A percentile compares a stretch with the other conserved stretches of the same genome.
These are phyloP conservation scores for Catocala nupta DNA, from an alignment of 2,888 invertebrate species.

Conservation along the genomic window DNA sequence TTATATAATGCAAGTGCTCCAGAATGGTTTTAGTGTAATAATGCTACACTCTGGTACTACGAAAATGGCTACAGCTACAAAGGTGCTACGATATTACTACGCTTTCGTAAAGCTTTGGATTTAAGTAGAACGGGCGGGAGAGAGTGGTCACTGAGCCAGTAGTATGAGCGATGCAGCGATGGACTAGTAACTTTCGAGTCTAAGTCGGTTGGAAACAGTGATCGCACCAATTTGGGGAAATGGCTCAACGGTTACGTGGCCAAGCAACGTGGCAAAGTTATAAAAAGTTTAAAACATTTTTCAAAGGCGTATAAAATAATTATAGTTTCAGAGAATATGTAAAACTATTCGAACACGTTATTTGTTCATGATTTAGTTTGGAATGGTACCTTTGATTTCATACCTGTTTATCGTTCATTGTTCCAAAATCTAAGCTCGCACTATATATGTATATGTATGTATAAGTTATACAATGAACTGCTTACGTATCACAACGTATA, in stretches of 20 bases:
- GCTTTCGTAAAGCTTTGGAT: constrained; percentile 33
- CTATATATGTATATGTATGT: constrained; percentile 1
- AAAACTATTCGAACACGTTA: too few relatives aligned
- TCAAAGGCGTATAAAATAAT: too few relatives aligned
- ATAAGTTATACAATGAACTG: constrained; percentile 22
- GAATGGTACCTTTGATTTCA: constrained; percentile 11
- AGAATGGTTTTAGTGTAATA: constrained; percentile 4
- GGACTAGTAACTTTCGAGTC: constrained; percentile 33
- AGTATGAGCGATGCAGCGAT: constrained; percentile 52
- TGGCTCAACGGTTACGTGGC: constrained; percentile 66
- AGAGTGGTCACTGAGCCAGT: constrained; percentile 68
- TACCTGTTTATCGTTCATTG: constrained; percentile 36
- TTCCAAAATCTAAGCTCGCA: constrained; percentile 22
- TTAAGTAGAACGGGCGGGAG: constrained; percentile 42
- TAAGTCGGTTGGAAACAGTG: constrained; percentile 61
- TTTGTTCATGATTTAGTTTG: constrained; percentile 10
- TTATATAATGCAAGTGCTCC: background rate
- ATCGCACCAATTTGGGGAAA: constrained; percentile 71
- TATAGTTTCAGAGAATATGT: too few relatives aligned
- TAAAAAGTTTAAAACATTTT: too few relatives aligned
- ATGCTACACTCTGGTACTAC: constrained; percentile 17
- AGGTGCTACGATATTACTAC: constrained; percentile 57
- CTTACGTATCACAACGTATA: constrained; percentile 4
- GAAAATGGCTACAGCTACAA: constrained; percentile 48
- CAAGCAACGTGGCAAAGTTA: too few relatives aligned